Evolutionary conservation across 2,888 invertebrate genomes (phyloP), one percentile per base, ranked within the genome.

Genomic region (Xanthorhoe spadicearia): DNA sequence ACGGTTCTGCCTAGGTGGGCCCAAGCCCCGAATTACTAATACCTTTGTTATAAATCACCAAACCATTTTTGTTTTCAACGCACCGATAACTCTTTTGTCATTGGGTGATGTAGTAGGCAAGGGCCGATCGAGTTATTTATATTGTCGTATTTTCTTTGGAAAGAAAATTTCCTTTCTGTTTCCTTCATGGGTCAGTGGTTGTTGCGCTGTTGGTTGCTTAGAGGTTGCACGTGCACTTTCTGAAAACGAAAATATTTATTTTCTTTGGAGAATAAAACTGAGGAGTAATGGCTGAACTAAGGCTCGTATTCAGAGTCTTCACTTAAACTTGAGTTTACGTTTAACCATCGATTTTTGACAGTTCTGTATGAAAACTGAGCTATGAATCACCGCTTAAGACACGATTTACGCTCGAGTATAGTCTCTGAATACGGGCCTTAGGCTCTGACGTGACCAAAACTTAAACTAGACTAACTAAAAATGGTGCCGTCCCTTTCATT

Each of bases 31-130:
- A 83, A 87, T 85, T 83, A 83, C 88, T 89, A 90, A 89, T 88
- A 83, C 86, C 79, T 81, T 83, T 71, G 77, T 79, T 76, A 88
- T 93, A 93, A 92, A 93, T 93, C 92, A 91, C 83, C 77, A 85
- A 84, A 90, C 89, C 93, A 93, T 93, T 93, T 93, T 92, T 93
- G 93, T 93, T 93, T 92, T 93, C 93, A 92, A 92, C 93, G 93
- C 92, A 92, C 91, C 92, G 91, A 92, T 93, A 93, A 93, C 93
- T 93, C 93, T 93, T 93, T 93, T 93, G 92, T 93, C 93, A 92
- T 92, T 89, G 90, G 91, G 93, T 90, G 92, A 91, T 90, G 91
- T 90, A 90, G 90, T 86, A 84, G 87, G 88, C 85, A 84, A 85
- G 89, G 89, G 85, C 85, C 91, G 82, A 90, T 92, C 86, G 92